Base-by-base conservation (phyloP, 2,888 invertebrate genomes). In the Agriotes lineatus region DNA sequence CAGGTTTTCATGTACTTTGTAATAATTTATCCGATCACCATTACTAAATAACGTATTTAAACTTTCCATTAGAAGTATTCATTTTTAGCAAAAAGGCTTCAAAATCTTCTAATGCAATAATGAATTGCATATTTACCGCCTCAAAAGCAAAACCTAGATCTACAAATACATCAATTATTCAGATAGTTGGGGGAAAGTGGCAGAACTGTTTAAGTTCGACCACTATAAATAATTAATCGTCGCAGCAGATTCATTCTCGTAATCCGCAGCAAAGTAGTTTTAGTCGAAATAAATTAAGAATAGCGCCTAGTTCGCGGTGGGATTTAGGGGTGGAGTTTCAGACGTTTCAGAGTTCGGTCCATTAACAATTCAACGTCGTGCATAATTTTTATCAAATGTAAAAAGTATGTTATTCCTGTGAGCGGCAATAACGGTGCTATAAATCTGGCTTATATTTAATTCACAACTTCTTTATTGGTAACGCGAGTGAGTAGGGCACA, bases 391-490 rank as follows among this genome's bases (percentile, higher is more conserved):
- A 63, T 54, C 54, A 61, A 57, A 61, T 61, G 39, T 37, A 39
- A 48, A 57, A 60, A 60, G 52, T 54, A 22, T 60, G 54, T 44
- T 35, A 67, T 63, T 59, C 42, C 44, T 42, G 52, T 44, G 44
- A 63, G 44, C 14, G 50, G 54, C 52, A 48, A 33, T 44, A 44
- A 54, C 39, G 52, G 63, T 42, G 50, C 50, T 57, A 68, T 68
- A 68, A 68, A 68, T 68, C 63, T 59, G 58, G 68, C 63, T 68
- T 68, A 68, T 50, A 68, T 63, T 64, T 63, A 68, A 64, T 68
- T 63, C 63, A 59, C 56, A 63, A 63, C 62, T 68, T 52, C 63
- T 63, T 59, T 64, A 63, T 59, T 60, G 59, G 42, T 58, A 58
- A 62, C 44, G 58, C 54, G 59, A 62, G 39, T 48, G 56, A 56